A percentile compares a stretch with the other conserved stretches of the same genome.
These are phyloP conservation scores for Gadopsis marmoratus DNA, from an alignment of 2,797 vertebrate genomes.

Conservation along the genomic window DNA sequence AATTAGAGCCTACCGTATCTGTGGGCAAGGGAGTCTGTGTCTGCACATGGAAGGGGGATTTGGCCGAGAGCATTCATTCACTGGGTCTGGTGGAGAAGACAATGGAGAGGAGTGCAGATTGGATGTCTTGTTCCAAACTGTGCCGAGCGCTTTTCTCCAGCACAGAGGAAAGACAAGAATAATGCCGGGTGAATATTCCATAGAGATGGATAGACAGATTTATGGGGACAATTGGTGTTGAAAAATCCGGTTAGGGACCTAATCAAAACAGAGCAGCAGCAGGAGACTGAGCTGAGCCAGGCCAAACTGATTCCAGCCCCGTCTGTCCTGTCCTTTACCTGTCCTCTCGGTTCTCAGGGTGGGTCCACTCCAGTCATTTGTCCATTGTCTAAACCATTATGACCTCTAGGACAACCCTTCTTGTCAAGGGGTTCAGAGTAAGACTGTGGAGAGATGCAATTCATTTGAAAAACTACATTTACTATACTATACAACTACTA, in stretches of 20 bases:
- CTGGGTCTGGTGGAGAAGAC: constrained; percentile 66
- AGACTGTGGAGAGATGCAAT: too few relatives aligned
- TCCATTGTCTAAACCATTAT: constrained; percentile 44
- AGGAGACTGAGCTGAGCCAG: constrained; percentile 54
- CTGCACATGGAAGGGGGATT: constrained; percentile 70
- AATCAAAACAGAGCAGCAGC: constrained; percentile 56
- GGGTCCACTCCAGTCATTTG: constrained; percentile 35
- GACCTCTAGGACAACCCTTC: constrained; percentile 9
- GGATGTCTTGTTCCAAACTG: constrained; percentile 67
- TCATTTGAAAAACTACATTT: too few relatives aligned
- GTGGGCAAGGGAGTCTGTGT: constrained; percentile 60
- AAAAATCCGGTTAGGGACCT: constrained; percentile 75
- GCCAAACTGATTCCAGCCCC: constrained; percentile 45
- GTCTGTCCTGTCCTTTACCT: constrained; percentile 72
- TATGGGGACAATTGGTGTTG: constrained; percentile 71
- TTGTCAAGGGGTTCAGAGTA: too few relatives aligned
- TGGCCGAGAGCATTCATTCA: constrained; percentile 66
- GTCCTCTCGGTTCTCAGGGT: constrained; percentile 53
- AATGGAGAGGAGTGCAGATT: constrained; percentile 72
- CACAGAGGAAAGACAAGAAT: constrained; percentile 65
- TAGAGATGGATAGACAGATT: constrained; percentile 61
- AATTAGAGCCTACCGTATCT: constrained; percentile 75
- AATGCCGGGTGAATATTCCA: constrained; percentile 73
- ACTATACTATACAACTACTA: too few relatives aligned
- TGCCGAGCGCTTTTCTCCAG: constrained; percentile 34